Evolutionary conservation across 2,113 vertebrate species (phyloP).

Genomic region (Bos javanicus): DNA sequence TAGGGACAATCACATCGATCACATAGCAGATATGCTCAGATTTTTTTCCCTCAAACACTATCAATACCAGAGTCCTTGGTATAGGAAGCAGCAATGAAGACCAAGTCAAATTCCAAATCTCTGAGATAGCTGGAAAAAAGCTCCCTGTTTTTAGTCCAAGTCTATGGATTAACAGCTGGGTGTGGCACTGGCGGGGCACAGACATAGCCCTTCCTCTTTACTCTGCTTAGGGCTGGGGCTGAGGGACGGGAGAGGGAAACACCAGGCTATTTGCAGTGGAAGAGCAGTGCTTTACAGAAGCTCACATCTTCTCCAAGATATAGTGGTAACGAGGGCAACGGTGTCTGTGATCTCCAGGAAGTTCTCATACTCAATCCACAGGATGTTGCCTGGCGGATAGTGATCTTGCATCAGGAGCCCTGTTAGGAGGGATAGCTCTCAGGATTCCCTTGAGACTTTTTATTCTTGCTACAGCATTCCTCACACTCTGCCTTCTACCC

Average conservation of each 20-base stretch:
- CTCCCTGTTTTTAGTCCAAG: not conserved
- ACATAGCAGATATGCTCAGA: not conserved
- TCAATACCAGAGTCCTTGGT: not conserved
- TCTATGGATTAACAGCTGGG: no score
- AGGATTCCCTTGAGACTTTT: not conserved
- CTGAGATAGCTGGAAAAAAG: not conserved
- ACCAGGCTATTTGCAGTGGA: not conserved
- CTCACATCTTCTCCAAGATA: not conserved
- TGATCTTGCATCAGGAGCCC: not conserved
- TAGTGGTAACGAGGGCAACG: not conserved
- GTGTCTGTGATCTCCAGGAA: not conserved
- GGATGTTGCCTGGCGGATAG: not conserved
- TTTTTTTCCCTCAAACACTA: not conserved
- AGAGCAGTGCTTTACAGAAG: not conserved
- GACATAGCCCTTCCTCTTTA: not conserved
- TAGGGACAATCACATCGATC: not conserved
- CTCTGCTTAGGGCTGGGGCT: not conserved
- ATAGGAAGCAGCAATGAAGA: not conserved
- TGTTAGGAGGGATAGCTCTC: not conserved
- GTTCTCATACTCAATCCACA: not conserved
- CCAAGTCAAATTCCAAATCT: not conserved
- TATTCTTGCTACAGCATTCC: not conserved
- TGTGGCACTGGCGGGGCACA: fast-evolving
- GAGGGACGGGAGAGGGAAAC: not conserved
- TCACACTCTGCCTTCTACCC: not conserved